A percentile compares a stretch with the other conserved stretches of the same genome.
Evolutionary conservation across 2,888 invertebrate genomes (phyloP).

Genomic region (Pseudoips prasinana): DNA sequence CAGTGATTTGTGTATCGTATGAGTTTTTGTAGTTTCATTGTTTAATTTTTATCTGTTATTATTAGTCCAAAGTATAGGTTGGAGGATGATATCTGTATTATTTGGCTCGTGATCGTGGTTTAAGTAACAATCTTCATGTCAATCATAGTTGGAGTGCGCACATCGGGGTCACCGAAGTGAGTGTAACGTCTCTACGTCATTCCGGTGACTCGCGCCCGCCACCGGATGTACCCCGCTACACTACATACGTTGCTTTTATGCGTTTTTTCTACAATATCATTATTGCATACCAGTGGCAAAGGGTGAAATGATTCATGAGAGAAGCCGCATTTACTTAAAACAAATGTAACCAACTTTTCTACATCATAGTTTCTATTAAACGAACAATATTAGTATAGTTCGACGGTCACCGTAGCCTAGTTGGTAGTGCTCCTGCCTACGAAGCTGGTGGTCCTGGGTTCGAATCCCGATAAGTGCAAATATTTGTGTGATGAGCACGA

Average conservation of each 20-base stretch:
- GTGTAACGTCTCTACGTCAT: constrained; percentile 13
- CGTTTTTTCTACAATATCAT: constrained; percentile 54
- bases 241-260: constrained; percentile 35
- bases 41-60: constrained; percentile 12
- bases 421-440: no score
- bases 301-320: no score
- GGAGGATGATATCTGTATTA: constrained; percentile 31
- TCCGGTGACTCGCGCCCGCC: constrained; percentile 12
- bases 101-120: constrained; percentile 30
- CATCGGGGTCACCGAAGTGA: constrained; percentile 15
- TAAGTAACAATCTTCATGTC: constrained; percentile 40
- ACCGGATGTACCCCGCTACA: constrained; percentile 58
- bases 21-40: constrained; percentile 12
- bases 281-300: no score
- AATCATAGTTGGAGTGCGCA: constrained; percentile 18
- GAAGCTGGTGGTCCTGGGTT: no score
- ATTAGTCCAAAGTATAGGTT: constrained; percentile 13
- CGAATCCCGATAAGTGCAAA: no score
- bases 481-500: no score
- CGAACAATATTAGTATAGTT: no score
- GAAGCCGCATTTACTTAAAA: no score
- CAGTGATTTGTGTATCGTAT: constrained; percentile 18
- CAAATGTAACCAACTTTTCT: no score
- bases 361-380: no score
- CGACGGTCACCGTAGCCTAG: no score